Evolutionary conservation across 2,113 vertebrate species (phyloP).

Genomic region (Bolborhynchus lineola): DNA sequence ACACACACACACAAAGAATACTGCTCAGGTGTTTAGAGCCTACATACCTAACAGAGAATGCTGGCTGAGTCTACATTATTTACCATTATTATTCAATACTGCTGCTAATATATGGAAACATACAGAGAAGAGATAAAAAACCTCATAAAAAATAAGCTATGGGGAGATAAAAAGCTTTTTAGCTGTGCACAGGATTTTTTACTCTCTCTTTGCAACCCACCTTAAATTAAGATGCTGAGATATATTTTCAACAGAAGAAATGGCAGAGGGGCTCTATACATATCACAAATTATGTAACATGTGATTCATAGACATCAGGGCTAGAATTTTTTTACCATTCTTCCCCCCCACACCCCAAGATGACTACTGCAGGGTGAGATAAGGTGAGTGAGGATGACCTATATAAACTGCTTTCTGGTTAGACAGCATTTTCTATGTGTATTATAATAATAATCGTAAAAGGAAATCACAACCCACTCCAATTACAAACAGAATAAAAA

Average conservation of each 20-base stretch:
- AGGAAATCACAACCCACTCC: neutral
- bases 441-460: neutral
- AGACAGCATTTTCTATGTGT: neutral
- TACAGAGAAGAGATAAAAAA: neutral
- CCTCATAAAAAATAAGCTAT: neutral
- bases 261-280: neutral
- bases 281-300: neutral
- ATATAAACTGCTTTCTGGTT: neutral
- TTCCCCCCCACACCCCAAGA: neutral
- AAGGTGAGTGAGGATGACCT: neutral
- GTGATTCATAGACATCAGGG: neutral
- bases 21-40: neutral
- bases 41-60: neutral
- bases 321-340: neutral
- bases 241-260: neutral
- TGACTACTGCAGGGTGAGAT: neutral
- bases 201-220: neutral
- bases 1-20: neutral
- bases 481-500: neutral
- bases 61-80: neutral
- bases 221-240: neutral
- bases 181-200: neutral
- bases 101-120: neutral
- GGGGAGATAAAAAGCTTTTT: neutral
- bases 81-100: neutral